Conservation (phyloP, 1,140 invertebrate species). For the Neodiprion fabricii region DNA sequence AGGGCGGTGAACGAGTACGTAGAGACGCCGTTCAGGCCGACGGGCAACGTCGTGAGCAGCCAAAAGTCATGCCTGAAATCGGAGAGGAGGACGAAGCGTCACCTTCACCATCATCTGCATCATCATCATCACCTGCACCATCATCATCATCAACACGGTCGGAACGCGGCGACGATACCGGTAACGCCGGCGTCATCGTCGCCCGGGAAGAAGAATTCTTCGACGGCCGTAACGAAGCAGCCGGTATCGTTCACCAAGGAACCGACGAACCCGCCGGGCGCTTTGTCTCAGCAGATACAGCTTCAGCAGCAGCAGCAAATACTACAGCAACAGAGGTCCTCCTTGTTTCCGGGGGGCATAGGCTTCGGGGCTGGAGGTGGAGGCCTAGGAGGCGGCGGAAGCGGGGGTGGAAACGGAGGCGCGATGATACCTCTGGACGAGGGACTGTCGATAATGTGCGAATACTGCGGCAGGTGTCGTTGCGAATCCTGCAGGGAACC, state of each 20-base stretch:
- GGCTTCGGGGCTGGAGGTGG: not conserved
- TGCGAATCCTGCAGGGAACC: slow-evolving; percentile 88
- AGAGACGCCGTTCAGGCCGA: slow-evolving; percentile 74
- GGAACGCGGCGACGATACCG: slow-evolving; percentile 27
- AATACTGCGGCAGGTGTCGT: slow-evolving; percentile 82
- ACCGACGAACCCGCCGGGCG: slow-evolving; percentile 45
- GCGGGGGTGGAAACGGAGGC: slow-evolving; percentile 25
- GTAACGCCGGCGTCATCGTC: slow-evolving; percentile 39
- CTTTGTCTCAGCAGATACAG: slow-evolving; percentile 39
- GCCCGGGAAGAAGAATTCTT: slow-evolving; percentile 18
- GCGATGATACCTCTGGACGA: slow-evolving; percentile 34
- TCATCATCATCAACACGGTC: slow-evolving; percentile 11
- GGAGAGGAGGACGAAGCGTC: slow-evolving; percentile 31
- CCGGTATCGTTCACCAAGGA: slow-evolving; percentile 67
- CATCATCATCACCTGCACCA: slow-evolving; percentile 39
- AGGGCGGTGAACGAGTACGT: slow-evolving; percentile 84
- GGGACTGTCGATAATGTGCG: slow-evolving; percentile 77
- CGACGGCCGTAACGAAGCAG: slow-evolving; percentile 63
- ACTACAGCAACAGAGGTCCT: slow-evolving; percentile 25
- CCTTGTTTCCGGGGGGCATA: slow-evolving; percentile 8
- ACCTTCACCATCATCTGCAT: slow-evolving; percentile 31
- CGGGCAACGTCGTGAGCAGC: slow-evolving; percentile 23
- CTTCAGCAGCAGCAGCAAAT: slow-evolving; percentile 39
- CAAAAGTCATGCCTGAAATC: slow-evolving; percentile 16
- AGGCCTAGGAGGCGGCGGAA: not conserved